Conservation (phyloP, 2,113 vertebrate genomes). For the Ariopsis seemanni region DNA sequence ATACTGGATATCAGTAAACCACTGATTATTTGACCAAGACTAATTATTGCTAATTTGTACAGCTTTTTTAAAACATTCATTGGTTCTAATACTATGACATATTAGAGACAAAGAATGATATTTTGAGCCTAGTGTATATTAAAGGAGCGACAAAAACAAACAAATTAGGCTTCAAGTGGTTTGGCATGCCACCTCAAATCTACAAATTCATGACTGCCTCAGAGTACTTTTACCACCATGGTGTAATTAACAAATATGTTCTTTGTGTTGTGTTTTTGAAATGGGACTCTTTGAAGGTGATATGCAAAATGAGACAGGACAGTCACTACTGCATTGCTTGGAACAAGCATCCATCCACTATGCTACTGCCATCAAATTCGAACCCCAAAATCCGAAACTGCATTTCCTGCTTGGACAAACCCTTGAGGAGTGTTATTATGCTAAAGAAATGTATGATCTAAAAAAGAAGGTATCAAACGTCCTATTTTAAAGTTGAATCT, state of each 20-base stretch:
- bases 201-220: background rate
- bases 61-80: too few species aligned
- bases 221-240: background rate
- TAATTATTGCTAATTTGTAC: background rate
- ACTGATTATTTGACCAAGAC: background rate
- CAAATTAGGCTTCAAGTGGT: background rate
- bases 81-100: background rate
- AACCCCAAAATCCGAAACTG: constrained; percentile 60
- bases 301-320: constrained; percentile 51
- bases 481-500: background rate
- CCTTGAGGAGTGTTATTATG: constrained; percentile 65
- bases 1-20: background rate
- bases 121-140: background rate
- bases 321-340: constrained; percentile 61
- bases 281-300: constrained; percentile 53
- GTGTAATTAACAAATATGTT: background rate
- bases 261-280: constrained; percentile 3
- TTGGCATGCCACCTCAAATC: background rate
- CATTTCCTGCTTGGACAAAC: constrained; percentile 66
- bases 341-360: constrained; percentile 61
- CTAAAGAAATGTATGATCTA: constrained; percentile 63
- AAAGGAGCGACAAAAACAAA: background rate
- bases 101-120: background rate
- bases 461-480: constrained; percentile 56
- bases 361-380: constrained; percentile 66